These are phyloP conservation scores for Heliocidaris tuberculata DNA, from an alignment of 35 echinoderm and acorn worm genomes.

Conservation along the genomic window DNA sequence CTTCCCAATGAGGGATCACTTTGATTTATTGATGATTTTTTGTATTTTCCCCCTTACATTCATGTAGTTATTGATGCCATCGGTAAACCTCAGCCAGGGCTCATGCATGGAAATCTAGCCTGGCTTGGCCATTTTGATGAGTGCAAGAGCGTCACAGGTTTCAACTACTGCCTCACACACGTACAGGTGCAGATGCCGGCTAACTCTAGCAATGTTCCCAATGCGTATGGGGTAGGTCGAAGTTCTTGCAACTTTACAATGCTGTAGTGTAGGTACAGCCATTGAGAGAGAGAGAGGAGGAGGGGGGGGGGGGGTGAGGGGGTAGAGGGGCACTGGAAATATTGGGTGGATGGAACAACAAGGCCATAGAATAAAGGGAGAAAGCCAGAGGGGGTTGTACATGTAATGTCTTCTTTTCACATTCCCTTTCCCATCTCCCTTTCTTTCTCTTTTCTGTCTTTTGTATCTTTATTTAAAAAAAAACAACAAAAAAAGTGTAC, in stretches of 20 bases:
- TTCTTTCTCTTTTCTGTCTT: no score
- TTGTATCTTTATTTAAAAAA: no score
- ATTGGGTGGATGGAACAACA: no score
- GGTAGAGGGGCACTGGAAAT: no score
- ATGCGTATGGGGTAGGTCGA: background rate
- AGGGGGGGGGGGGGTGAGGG: no score
- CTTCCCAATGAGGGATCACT: background rate
- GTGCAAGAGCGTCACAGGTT: slow-evolving; percentile 60
- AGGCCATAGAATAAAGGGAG: no score
- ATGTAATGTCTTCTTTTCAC: no score
- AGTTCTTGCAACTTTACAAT: background rate
- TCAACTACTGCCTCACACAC: slow-evolving; percentile 66
- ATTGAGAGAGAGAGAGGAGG: no score
- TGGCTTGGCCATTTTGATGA: slow-evolving; percentile 91
- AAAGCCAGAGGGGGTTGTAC: no score
- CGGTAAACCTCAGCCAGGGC: slow-evolving; percentile 78
- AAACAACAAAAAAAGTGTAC: no score
- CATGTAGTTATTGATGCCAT: slow-evolving; percentile 79
- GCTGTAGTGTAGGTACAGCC: no score
- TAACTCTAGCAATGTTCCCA: background rate
- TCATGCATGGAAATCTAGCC: slow-evolving; percentile 69
- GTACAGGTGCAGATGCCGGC: slow-evolving; percentile 29
- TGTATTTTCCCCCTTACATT: background rate
- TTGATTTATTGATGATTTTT: background rate
- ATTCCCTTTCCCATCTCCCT: no score